phyloP scores from a whole-genome alignment of 92 coral and sea anemone species.

The Phenganax stokvisi region DNA sequence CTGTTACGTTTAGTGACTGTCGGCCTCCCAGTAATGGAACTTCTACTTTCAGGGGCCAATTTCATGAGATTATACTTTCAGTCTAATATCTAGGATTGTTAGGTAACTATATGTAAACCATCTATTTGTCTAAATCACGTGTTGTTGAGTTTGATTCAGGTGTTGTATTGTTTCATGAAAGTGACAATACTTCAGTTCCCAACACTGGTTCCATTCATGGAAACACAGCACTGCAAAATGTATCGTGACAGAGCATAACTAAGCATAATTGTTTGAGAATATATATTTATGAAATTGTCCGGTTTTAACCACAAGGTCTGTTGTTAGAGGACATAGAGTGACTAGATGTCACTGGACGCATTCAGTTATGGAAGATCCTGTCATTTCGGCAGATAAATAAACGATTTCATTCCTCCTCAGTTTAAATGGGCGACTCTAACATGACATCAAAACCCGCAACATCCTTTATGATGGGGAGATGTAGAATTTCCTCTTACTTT shows the following conservation, averaged over 20 bases:
- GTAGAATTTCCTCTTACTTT: background rate
- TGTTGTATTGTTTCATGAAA: too few relatives aligned
- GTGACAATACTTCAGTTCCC: too few relatives aligned
- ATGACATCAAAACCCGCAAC: slow-evolving; percentile 64
- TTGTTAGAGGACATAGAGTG: background rate
- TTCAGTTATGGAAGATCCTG: slow-evolving; percentile 47
- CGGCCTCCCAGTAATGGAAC: slow-evolving; percentile 52
- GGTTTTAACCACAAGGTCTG: background rate
- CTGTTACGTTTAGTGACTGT: background rate
- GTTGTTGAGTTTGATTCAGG: background rate
- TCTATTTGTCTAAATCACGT: background rate
- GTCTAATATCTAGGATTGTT: background rate
- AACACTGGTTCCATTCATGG: too few relatives aligned
- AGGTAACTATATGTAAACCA: background rate
- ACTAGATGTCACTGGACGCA: background rate
- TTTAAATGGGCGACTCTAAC: slow-evolving; percentile 48
- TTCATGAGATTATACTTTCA: background rate
- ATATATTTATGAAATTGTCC: background rate
- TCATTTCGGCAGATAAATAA: slow-evolving; percentile 48
- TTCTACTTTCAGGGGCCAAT: slow-evolving; percentile 37
- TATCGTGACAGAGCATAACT: too few relatives aligned
- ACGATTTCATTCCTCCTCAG: slow-evolving; percentile 49
- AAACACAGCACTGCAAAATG: too few relatives aligned
- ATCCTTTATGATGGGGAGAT: background rate
- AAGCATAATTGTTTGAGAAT: background rate